phyloP scores from a whole-genome alignment of 2,113 vertebrate genomes.

The Spea bombifrons region DNA sequence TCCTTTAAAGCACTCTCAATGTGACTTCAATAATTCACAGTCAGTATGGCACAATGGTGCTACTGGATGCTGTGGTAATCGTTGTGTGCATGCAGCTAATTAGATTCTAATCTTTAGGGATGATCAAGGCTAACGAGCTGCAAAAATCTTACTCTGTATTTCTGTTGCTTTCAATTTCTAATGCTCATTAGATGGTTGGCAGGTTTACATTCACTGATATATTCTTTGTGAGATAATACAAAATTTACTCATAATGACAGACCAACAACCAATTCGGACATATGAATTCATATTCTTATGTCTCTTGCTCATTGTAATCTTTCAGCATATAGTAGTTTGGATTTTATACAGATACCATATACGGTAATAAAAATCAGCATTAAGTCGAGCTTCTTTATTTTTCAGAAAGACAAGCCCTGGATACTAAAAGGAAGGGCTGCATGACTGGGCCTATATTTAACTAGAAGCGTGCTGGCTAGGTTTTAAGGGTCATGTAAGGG shows the following conservation, averaged over 20 bases:
- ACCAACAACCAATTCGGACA: not conserved
- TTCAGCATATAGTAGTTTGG: no score
- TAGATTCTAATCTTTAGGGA: constrained; percentile 48
- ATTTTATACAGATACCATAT: no score
- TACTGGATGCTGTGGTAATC: constrained; percentile 47
- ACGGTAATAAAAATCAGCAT: no score
- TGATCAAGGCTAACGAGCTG: constrained; percentile 48
- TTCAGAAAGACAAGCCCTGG: no score
- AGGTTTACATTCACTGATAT: constrained; percentile 20
- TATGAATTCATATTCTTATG: no score
- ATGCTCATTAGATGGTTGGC: constrained; percentile 5
- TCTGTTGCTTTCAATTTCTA: constrained; percentile 32
- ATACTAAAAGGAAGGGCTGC: no score
- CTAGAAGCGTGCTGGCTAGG: no score
- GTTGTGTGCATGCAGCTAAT: constrained; percentile 48
- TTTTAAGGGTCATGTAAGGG: no score
- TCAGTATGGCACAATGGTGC: constrained; percentile 47
- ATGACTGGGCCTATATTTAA: no score
- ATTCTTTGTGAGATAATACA: not conserved
- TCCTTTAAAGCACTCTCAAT: constrained; percentile 47
- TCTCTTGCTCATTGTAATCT: no score
- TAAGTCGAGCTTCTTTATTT: no score
- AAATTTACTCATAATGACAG: not conserved
- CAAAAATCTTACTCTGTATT: constrained; percentile 36
- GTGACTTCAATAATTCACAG: constrained; percentile 49